Conservation (phyloP, 2,888 invertebrate genomes). For the Sinelater perroti region DNA sequence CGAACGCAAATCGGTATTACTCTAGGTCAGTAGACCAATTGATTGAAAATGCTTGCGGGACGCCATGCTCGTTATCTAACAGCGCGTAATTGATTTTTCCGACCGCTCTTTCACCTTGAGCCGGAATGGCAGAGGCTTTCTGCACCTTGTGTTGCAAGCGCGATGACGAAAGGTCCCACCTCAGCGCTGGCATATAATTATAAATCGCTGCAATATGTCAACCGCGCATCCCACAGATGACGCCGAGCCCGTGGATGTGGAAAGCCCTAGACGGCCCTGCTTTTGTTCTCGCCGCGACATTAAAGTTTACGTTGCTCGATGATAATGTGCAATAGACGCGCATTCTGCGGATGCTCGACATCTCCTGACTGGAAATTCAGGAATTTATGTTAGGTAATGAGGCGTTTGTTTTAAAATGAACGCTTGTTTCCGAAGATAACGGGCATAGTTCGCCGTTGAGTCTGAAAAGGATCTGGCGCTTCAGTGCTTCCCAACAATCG, state of each 20-base stretch:
- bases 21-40: constrained; percentile 17
- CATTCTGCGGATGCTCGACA: constrained; percentile 23
- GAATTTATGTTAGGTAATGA: constrained; percentile 5
- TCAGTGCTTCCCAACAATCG: no score
- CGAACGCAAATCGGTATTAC: neutral
- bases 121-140: constrained; percentile 36
- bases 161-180: constrained; percentile 46
- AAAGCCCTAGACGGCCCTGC: constrained; percentile 35
- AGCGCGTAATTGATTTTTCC: constrained; percentile 30
- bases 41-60: constrained; percentile 18
- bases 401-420: constrained; percentile 9
- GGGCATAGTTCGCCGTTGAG: neutral
- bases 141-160: constrained; percentile 42
- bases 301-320: constrained; percentile 31
- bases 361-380: constrained; percentile 9
- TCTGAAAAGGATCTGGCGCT: neutral
- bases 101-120: constrained; percentile 38
- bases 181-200: constrained; percentile 44
- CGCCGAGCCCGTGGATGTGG: constrained; percentile 39
- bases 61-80: constrained; percentile 27
- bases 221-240: constrained; percentile 44
- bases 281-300: constrained; percentile 38
- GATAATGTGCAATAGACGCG: constrained; percentile 35
- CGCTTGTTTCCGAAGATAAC: neutral
- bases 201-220: constrained; percentile 46